Percentiles rank a stretch among this genome's conserved stretches.
phyloP scores from a whole-genome alignment of 2,797 vertebrate genomes.

The Sebastes paucispinis region DNA sequence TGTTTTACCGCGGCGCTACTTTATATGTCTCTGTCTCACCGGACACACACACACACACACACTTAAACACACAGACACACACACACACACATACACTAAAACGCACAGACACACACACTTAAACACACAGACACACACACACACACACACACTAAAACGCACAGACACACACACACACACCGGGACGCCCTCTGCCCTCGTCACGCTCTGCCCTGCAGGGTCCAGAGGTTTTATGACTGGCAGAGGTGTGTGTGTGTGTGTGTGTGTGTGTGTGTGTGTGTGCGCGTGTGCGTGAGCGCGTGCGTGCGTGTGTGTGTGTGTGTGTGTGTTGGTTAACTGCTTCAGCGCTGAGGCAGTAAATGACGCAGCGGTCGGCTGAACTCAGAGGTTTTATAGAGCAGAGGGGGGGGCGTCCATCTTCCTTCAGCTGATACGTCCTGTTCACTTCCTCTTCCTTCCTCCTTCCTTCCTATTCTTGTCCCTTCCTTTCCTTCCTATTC shows the following conservation, averaged over 20 bases:
- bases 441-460: not conserved
- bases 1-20: slow-evolving; percentile 31
- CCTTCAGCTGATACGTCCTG: not conserved
- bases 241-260: slow-evolving; percentile 17
- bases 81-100: not conserved
- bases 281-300: not conserved
- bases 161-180: not conserved
- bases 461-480: no score
- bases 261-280: slow-evolving; percentile 26
- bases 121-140: not conserved
- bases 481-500: not conserved
- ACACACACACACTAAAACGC: not conserved
- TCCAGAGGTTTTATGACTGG: slow-evolving; percentile 47
- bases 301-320: slow-evolving; percentile 22
- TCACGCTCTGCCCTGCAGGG: slow-evolving; percentile 48
- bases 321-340: slow-evolving; percentile 36
- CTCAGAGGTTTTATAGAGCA: slow-evolving; percentile 52
- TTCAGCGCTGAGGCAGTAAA: slow-evolving; percentile 66
- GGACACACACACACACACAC: slow-evolving; percentile 6
- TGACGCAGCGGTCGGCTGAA: slow-evolving; percentile 53
- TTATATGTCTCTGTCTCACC: slow-evolving; percentile 38
- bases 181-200: slow-evolving; percentile 30
- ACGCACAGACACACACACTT: not conserved
- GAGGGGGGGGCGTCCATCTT: not conserved
- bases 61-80: not conserved